Percentiles rank a stretch among this genome's conserved stretches.
phyloP scores from a whole-genome alignment of 2,888 invertebrate genomes.

The Linhomoeus sp. region DNA sequence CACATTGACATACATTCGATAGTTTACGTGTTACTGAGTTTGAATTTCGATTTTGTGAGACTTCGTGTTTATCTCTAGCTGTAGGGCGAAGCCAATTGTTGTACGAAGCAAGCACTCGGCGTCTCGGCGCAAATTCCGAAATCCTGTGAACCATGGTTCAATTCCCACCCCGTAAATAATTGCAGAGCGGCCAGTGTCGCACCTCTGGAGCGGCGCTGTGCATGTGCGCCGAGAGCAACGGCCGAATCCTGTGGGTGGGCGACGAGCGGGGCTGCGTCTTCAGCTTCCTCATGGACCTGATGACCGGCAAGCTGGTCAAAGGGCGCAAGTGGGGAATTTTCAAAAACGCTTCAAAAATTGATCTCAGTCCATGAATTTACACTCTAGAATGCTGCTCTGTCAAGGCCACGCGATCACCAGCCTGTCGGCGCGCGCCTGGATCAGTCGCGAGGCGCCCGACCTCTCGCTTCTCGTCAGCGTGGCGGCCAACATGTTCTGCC shows the following conservation, averaged over 20 bases:
- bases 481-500: slow-evolving; percentile 49
- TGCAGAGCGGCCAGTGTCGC: too few species aligned
- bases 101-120: too few species aligned
- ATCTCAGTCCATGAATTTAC: not conserved
- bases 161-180: too few species aligned
- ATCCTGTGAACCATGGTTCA: too few species aligned
- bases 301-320: slow-evolving; percentile 46
- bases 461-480: slow-evolving; percentile 57
- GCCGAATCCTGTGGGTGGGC: slow-evolving; percentile 58
- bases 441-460: slow-evolving; percentile 49
- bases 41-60: too few species aligned
- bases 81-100: too few species aligned
- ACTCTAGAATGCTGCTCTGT: slow-evolving; percentile 31
- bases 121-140: too few species aligned
- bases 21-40: too few species aligned
- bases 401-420: slow-evolving; percentile 49
- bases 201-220: slow-evolving; percentile 40
- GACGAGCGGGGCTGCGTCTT: slow-evolving; percentile 53
- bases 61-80: too few species aligned
- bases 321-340: too few species aligned
- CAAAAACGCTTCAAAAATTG: not conserved
- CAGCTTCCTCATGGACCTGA: slow-evolving; percentile 48
- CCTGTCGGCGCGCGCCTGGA: slow-evolving; percentile 58
- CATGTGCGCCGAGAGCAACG: slow-evolving; percentile 54
- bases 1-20: too few species aligned